A percentile compares a stretch with the other conserved stretches of the same genome.
Evolutionary conservation across 2,888 invertebrate genomes (phyloP).

Genomic region (Conomelus anceps): DNA sequence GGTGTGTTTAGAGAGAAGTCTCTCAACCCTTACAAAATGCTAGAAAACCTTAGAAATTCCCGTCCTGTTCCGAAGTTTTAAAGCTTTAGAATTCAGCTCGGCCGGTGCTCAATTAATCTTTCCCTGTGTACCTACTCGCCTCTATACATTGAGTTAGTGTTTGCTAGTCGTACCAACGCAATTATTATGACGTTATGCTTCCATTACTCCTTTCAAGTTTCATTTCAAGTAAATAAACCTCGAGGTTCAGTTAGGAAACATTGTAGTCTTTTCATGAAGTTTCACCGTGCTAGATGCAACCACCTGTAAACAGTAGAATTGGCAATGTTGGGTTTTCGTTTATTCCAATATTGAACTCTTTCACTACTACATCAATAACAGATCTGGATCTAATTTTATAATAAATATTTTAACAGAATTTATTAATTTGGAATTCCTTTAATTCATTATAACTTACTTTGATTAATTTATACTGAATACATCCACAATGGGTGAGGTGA

Average conservation of each 20-base stretch:
- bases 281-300: not conserved
- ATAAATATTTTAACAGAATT: too few species aligned
- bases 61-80: not conserved
- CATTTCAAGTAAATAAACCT: not conserved
- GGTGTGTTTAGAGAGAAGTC: not conserved
- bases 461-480: too few species aligned
- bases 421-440: too few species aligned
- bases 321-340: too few species aligned
- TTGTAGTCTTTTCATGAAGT: not conserved
- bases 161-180: not conserved
- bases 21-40: not conserved
- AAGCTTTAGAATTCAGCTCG: not conserved
- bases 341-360: too few species aligned
- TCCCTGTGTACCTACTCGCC: not conserved
- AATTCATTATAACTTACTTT: too few species aligned
- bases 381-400: too few species aligned
- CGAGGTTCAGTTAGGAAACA: not conserved
- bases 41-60: not conserved
- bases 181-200: not conserved
- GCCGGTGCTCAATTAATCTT: not conserved
- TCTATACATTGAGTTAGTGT: not conserved
- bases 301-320: not conserved
- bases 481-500: too few species aligned
- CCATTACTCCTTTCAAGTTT: not conserved
- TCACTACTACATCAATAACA: too few species aligned